Evolutionary conservation across 2,797 vertebrate species (phyloP).

Genomic region (Lepilemur ruficaudatus): DNA sequence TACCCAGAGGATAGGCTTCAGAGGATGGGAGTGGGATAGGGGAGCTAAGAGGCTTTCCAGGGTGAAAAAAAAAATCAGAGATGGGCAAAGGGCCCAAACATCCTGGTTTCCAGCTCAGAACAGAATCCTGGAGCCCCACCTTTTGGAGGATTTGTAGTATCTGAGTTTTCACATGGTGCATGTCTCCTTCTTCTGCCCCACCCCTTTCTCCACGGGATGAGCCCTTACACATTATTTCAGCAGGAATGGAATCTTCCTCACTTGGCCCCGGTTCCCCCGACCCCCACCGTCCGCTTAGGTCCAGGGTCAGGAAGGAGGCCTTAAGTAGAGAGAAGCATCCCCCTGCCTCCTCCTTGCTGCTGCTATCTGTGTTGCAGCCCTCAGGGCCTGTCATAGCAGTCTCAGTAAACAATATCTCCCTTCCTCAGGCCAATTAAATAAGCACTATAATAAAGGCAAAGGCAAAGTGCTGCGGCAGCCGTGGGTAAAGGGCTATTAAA

Average conservation of each 20-base stretch:
- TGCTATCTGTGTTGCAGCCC: not conserved
- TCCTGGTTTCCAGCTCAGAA: not conserved
- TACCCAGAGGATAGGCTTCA: conserved; percentile 9
- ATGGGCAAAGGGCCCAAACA: not conserved
- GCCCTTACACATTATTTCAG: not conserved
- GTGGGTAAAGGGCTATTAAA: conserved; percentile 24
- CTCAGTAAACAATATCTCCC: conserved; percentile 14
- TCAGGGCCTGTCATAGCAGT: not conserved
- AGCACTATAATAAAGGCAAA: conserved; percentile 33
- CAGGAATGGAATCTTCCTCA: not conserved
- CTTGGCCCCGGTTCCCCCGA: no score
- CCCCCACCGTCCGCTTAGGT: not conserved
- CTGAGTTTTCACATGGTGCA: not conserved
- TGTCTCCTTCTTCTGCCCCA: not conserved
- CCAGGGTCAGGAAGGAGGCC: not conserved
- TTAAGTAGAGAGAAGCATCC: not conserved
- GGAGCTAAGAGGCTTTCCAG: not conserved
- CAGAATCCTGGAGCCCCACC: not conserved
- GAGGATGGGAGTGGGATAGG: not conserved
- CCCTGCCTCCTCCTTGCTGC: not conserved
- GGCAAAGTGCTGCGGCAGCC: conserved; percentile 42
- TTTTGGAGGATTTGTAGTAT: not conserved
- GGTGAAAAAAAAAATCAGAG: not conserved
- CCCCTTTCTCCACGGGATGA: not conserved
- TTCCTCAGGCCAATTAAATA: conserved; percentile 52